These are phyloP conservation scores for Drosophila pseudotakahashii DNA, from an alignment of 2,888 invertebrate species.

Conservation along the genomic window DNA sequence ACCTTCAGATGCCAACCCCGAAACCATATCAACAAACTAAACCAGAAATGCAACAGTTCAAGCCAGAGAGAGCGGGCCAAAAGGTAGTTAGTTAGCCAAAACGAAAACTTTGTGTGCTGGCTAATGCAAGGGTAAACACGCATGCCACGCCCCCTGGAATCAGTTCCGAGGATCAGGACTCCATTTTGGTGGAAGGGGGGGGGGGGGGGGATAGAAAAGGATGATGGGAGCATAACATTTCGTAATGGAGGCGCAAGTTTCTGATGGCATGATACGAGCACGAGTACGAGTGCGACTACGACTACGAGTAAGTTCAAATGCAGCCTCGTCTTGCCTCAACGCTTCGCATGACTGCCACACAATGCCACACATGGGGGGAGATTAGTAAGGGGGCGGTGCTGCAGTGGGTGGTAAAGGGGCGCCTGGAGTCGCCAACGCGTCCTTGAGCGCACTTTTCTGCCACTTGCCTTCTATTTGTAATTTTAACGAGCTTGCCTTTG, in stretches of 20 bases:
- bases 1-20: constrained; percentile 31
- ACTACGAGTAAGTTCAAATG: constrained; percentile 58
- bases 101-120: constrained; percentile 33
- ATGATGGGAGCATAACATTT: constrained; percentile 29
- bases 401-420: constrained; percentile 1
- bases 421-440: constrained; percentile 63
- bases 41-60: constrained; percentile 56
- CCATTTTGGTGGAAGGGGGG: not conserved
- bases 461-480: constrained; percentile 79
- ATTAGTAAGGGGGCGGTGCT: constrained; percentile 15
- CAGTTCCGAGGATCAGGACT: not conserved
- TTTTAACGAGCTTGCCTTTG: constrained; percentile 44
- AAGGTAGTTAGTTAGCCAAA: constrained; percentile 24
- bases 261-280: constrained; percentile 57
- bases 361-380: constrained; percentile 25
- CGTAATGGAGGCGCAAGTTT: constrained; percentile 52
- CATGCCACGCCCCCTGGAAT: constrained; percentile 40
- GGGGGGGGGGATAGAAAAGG: too few relatives aligned
- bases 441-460: constrained; percentile 79
- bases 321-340: constrained; percentile 35
- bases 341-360: constrained; percentile 53
- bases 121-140: constrained; percentile 61
- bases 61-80: constrained; percentile 17
- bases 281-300: not conserved
- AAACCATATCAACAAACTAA: constrained; percentile 11